Base-by-base conservation (phyloP, 2,888 invertebrate species). In the Ariolimax columbianus region DNA sequence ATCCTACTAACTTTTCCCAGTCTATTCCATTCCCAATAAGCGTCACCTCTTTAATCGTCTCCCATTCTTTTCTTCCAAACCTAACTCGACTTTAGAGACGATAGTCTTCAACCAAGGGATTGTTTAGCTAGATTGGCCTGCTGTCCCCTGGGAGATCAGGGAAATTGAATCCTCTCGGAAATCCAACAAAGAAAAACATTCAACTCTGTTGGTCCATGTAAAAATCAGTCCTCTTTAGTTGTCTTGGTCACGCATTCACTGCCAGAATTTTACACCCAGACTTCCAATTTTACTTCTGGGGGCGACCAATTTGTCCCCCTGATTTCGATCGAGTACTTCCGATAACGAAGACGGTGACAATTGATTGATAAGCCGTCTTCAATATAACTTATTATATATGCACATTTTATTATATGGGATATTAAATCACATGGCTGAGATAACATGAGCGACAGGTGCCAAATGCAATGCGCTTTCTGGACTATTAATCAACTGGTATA, bases 41-140 rank as follows among this genome's bases (percentile, higher is more conserved):
- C 40, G 11, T 17, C 73, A n/a, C 59, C 75, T 38, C 7, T 73
- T 38, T 82, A 59, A 75, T 59, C 23, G 77, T 83, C 51, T 30
- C 68, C 38, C 70, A 70, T 55, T 70, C 36, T 47, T 68, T 78
- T 55, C 77, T 70, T 77, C 70, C 51, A 47, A 47, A 66, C 68
- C 68, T 0, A 55, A 68, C 63, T 63, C 51, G 63, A 68, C 85
- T 81, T 81, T 77, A 80, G 80, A 79, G 80, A 63, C 75, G 66
- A 33, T 75, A 63, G 82, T 82, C 70, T 63, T n/a, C 30, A 63
- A 82, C 40, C 66, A 59, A 51, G 9, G 83, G 77, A 77, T 83
- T 83, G 83, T 83, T 83, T 68, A 83, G 77, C 83, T 55, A 43
- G 77, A 83, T 83, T 83, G 83, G 77, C 68, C 51, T 3, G n/a